phyloP scores from a whole-genome alignment of 2,797 vertebrate genomes.

The Semotilus atromaculatus region DNA sequence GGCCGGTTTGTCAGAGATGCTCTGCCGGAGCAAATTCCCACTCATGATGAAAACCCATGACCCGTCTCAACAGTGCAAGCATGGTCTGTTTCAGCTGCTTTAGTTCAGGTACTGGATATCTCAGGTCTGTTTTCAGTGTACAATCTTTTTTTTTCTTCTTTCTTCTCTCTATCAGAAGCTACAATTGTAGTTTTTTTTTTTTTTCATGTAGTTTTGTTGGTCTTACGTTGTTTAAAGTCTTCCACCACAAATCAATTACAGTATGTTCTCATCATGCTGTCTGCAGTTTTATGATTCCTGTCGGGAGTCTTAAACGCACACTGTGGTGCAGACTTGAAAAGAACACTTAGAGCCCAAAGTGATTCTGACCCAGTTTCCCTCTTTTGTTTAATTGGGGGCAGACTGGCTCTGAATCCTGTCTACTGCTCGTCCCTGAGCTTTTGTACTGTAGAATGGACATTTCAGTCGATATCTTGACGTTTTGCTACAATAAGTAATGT shows the following conservation, averaged over 20 bases:
- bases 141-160: slow-evolving; percentile 11
- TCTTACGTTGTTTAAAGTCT: slow-evolving; percentile 40
- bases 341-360: slow-evolving; percentile 39
- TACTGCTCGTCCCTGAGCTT: slow-evolving; percentile 29
- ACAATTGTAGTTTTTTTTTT: slow-evolving; percentile 12
- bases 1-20: slow-evolving; percentile 48
- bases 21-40: slow-evolving; percentile 62
- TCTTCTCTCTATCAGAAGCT: slow-evolving; percentile 15
- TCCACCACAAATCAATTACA: slow-evolving; percentile 42
- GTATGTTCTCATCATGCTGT: slow-evolving; percentile 42
- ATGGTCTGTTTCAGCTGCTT: slow-evolving; percentile 51
- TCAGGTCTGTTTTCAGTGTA: slow-evolving; percentile 66
- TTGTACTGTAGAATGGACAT: slow-evolving; percentile 40
- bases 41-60: slow-evolving; percentile 77
- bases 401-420: slow-evolving; percentile 25
- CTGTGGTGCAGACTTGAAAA: slow-evolving; percentile 42
- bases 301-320: slow-evolving; percentile 34
- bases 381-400: slow-evolving; percentile 47
- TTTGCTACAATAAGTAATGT: slow-evolving; percentile 42
- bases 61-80: slow-evolving; percentile 25
- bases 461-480: slow-evolving; percentile 28
- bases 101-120: slow-evolving; percentile 68
- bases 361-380: slow-evolving; percentile 45
- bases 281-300: slow-evolving; percentile 45
- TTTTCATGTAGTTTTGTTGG: slow-evolving; percentile 25